Evolutionary conservation across 2,113 vertebrate species (phyloP).

Genomic region (Crotalus viridis): DNA sequence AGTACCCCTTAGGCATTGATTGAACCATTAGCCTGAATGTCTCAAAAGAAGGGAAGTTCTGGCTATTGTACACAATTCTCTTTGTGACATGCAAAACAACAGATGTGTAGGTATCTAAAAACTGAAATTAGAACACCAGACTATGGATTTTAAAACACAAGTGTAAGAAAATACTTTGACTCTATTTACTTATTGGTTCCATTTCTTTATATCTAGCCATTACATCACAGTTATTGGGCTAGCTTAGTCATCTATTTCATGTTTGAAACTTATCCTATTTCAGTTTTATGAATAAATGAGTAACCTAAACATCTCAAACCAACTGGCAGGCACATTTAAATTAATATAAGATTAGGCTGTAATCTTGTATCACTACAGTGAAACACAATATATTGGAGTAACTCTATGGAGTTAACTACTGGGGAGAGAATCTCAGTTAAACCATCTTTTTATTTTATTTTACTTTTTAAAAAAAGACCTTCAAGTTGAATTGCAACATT

Average conservation of each 20-base stretch:
- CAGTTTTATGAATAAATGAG: not conserved
- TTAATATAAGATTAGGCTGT: not conserved
- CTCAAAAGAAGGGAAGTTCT: constrained; percentile 51
- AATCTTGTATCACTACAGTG: not conserved
- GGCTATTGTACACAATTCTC: constrained; percentile 54
- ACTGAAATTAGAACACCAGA: constrained; percentile 55
- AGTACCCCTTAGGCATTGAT: constrained; percentile 45
- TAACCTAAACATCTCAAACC: not conserved
- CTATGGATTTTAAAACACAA: constrained; percentile 53
- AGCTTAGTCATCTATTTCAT: not conserved
- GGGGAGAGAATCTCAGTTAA: not conserved
- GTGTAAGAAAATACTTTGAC: constrained; percentile 51
- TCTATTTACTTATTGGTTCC: constrained; percentile 34
- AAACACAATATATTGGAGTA: not conserved
- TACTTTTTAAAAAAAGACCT: not conserved
- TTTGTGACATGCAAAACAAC: constrained; percentile 56
- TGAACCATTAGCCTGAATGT: constrained; percentile 57
- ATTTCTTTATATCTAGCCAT: constrained; percentile 30
- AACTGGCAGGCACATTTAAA: not conserved
- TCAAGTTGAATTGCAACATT: not conserved
- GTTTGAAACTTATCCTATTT: not conserved
- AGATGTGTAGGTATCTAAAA: constrained; percentile 56
- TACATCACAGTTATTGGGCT: not conserved
- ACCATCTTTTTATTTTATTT: not conserved
- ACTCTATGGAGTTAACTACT: not conserved